Evolutionary conservation across 2,113 vertebrate genomes (phyloP).

Genomic region (Eulemur rufifrons): DNA sequence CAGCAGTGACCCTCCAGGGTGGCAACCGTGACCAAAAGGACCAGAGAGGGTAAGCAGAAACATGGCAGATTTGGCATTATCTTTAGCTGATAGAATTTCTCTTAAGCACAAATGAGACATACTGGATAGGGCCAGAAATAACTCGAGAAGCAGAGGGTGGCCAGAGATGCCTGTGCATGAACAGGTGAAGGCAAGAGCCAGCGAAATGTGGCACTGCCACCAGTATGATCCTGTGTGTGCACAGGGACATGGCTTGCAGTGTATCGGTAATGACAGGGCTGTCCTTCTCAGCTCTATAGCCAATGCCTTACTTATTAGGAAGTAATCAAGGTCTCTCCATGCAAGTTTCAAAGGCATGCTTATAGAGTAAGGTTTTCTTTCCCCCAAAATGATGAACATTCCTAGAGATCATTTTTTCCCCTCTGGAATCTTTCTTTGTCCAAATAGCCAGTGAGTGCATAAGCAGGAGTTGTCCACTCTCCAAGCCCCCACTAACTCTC

Average conservation of each 20-base stretch:
- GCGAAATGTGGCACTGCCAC: background rate
- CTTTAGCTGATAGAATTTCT: background rate
- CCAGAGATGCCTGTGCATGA: background rate
- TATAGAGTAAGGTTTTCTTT: background rate
- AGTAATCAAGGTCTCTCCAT: background rate
- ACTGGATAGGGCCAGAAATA: background rate
- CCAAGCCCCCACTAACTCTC: background rate
- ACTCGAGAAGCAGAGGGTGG: background rate
- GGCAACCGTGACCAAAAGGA: background rate
- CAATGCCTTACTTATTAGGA: background rate
- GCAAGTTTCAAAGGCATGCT: background rate
- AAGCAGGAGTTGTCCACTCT: background rate
- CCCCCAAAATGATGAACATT: background rate
- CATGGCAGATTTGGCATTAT: background rate
- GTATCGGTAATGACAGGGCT: background rate
- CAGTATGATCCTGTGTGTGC: fast-evolving
- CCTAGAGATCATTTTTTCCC: background rate
- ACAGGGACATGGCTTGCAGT: background rate
- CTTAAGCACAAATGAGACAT: background rate
- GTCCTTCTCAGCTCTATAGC: background rate
- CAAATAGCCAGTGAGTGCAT: background rate
- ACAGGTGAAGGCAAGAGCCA: background rate
- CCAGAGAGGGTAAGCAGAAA: background rate
- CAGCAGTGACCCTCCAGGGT: background rate
- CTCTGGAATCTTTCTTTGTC: background rate